Percentiles rank a stretch among this genome's conserved stretches.
phyloP scores from a whole-genome alignment of 35 echinoderm and acorn worm species.

The Diadema setosum region DNA sequence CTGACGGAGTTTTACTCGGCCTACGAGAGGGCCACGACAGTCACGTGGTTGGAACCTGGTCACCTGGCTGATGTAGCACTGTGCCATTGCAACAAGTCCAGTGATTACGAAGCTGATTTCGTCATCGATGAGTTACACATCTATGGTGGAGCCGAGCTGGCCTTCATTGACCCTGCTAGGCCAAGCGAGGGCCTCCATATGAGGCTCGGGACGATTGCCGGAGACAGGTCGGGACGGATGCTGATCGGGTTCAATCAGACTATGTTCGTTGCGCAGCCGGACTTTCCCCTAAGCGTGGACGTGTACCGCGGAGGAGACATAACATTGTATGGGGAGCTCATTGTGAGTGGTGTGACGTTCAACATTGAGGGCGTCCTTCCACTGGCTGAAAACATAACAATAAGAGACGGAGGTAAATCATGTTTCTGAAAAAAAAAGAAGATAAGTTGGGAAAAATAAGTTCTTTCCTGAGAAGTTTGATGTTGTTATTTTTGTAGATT shows the following conservation, averaged over 20 bases:
- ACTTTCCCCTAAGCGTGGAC: slow-evolving; percentile 66
- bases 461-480: too few species aligned
- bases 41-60: slow-evolving; percentile 72
- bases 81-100: slow-evolving; percentile 33
- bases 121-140: slow-evolving; percentile 85
- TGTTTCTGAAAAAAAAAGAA: too few species aligned
- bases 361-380: slow-evolving; percentile 84
- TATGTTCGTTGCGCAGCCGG: slow-evolving; percentile 41
- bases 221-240: slow-evolving; percentile 71
- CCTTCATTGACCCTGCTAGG: slow-evolving; percentile 37
- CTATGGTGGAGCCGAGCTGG: slow-evolving; percentile 73
- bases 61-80: slow-evolving; percentile 35
- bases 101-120: slow-evolving; percentile 64
- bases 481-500: too few species aligned
- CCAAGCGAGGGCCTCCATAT: slow-evolving; percentile 22
- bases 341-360: slow-evolving; percentile 56
- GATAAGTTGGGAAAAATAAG: too few species aligned
- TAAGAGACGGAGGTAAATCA: slow-evolving; percentile 74
- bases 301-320: slow-evolving; percentile 78
- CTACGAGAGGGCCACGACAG: not conserved
- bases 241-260: slow-evolving; percentile 80
- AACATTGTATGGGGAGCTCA: slow-evolving; percentile 72
- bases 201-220: slow-evolving; percentile 60
- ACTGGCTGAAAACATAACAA: slow-evolving; percentile 73
- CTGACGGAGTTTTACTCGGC: slow-evolving; percentile 56